Base-by-base conservation (phyloP, 2,113 vertebrate genomes). In the Andinoacara biseriatus region DNA sequence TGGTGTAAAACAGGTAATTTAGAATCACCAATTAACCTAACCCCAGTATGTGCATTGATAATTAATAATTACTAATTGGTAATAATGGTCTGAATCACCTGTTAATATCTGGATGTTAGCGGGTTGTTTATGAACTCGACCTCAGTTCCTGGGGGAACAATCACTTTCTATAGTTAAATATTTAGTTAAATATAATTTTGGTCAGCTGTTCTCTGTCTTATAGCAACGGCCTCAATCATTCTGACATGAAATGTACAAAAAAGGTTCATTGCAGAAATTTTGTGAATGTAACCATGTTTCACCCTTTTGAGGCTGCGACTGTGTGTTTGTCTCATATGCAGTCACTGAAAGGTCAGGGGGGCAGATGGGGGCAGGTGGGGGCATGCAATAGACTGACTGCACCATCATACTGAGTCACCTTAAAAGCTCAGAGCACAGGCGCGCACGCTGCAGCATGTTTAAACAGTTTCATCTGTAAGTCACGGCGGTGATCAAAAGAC, bases 401-500 rank as follows among this genome's bases (percentile, higher is more conserved):
- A 11, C 52, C 43, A 31, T 5, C 0, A 52, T 31, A 20, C 65
- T 52, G 5, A 76, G 1, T 58, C 35, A 58, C 58, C 62, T 58
- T 29, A 2, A 40, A 80, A 67, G 52, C 49, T 74, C 5, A 7
- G 46, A 11, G n/a, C 5, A 13, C 17, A 49, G 2, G 4, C 14
- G 31, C 40, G n/a, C 52, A 58, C 0, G 0, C 17, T 57, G 49
- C 2, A 38, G 0, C 29, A 35, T 56, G 15, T 52, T 20, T 40
- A 74, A 72, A 72, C 40, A 61, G 1, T 46, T 33, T 54, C 26
- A 7, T 26, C 13, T 20, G 2, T 3, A 5, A 29, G 29, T 59
- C 59, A 52, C 29, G 17, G 43, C 1, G 17, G 43, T 1, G 2
- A 69, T 24, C 10, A 20, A 0, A 52, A 31, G 24, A 69, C 10